These are phyloP conservation scores for Thunnus maccoyii DNA, from an alignment of 2,113 vertebrate species.

Conservation along the genomic window DNA sequence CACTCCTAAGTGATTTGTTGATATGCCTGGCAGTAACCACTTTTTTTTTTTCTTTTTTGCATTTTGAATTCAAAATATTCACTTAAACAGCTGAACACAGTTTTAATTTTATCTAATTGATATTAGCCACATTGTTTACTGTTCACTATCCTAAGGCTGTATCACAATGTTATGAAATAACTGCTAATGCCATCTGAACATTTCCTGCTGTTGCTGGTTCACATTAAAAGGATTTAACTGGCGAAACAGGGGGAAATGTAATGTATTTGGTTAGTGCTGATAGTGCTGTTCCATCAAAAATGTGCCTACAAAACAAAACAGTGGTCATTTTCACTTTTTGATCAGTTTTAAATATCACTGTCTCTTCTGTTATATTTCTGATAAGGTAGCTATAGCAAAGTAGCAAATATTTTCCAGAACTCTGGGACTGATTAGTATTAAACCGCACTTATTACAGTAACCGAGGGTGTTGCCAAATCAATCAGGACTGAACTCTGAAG, in stretches of 20 bases:
- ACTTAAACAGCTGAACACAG: neutral
- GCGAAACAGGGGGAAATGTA: neutral
- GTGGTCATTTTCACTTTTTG: neutral
- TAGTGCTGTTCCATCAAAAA: neutral
- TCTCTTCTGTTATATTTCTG: neutral
- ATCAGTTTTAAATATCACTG: neutral
- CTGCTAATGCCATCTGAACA: neutral
- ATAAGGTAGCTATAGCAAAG: neutral
- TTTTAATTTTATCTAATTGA: slow-evolving; percentile 2
- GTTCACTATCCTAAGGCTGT: no score
- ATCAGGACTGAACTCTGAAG: neutral
- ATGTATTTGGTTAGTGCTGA: neutral
- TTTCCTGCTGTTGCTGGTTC: slow-evolving; percentile 10
- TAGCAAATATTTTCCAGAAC: neutral
- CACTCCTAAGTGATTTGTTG: neutral
- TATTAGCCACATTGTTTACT: neutral
- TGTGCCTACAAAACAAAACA: neutral
- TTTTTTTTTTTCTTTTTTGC: neutral
- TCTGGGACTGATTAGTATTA: neutral
- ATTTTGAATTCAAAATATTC: slow-evolving; percentile 14
- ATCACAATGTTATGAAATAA: slow-evolving; percentile 6
- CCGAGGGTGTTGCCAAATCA: neutral
- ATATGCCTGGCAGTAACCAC: neutral
- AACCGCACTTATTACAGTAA: neutral
- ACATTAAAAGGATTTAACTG: neutral